Base-by-base conservation (phyloP, 2,797 vertebrate species). In the Varecia variegata region DNA sequence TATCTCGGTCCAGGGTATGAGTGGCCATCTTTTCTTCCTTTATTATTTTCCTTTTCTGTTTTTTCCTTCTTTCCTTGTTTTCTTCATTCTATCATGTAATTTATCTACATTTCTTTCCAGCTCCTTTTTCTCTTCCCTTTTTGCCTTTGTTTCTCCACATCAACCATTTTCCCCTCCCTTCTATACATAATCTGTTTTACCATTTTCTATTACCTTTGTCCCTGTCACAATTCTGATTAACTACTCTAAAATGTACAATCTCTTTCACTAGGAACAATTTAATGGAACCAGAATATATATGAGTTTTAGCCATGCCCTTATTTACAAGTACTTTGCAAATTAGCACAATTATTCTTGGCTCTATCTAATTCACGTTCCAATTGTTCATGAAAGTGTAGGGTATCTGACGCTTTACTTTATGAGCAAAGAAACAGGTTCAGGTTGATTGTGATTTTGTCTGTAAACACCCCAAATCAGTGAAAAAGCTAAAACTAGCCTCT, bases 361-460 rank as follows among this genome's bases (percentile, higher is more conserved):
- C 67, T 60, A 79, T 88, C 27, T 76, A 68, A 88, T 71, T 95
- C 27, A 70, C 27, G 68, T 54, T 85, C 40, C 43, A 43, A 83
- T 60, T 70, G 60, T 8, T 86, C 62, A 8, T 88, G 20, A n/a
- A 92, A 91, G 3, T 79, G 3, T 47, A 47, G 23, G 14, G 17
- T 73, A 27, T 47, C 23, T 92, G 68, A 62, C 82, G 32, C 5
- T 88, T 79, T 21, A 85, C 73, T 96, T 90, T 85, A 68, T 47
- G 79, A 62, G 38, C 82, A 93, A 92, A 13, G 45, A 89, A 92
- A 93, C 40, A 94, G 35, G 52, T 79, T 96, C 56, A 74, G 4
- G 7, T 88, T 65, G 17, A 15, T 85, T 92, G 8, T 67, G 27
- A 87, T 84, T 97, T 97, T 81, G 32, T 81, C 91, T 43, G 7